A percentile compares a stretch with the other conserved stretches of the same genome.
Evolutionary conservation across 2,888 invertebrate species (phyloP).

Genomic region (Pristionchus entomophagus): DNA sequence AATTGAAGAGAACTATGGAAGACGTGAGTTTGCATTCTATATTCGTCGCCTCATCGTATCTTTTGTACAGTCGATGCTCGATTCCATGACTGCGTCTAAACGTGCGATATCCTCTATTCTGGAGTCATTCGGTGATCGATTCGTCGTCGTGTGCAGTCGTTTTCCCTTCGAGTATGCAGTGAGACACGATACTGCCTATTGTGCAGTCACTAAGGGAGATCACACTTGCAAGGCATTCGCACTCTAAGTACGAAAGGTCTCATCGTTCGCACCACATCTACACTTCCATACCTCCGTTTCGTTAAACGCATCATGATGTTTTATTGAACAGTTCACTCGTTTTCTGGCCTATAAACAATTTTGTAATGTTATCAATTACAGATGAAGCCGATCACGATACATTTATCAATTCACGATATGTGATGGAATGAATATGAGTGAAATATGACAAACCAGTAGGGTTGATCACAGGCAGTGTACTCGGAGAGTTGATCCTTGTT

Average conservation of each 20-base stretch:
- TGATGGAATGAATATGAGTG: not conserved
- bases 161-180: constrained; percentile 43
- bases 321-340: no score
- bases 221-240: constrained; percentile 46
- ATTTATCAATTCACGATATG: no score
- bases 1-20: constrained; percentile 27
- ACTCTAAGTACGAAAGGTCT: no score
- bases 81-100: constrained; percentile 24
- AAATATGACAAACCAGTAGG: constrained; percentile 30
- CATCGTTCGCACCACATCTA: no score
- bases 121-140: constrained; percentile 45
- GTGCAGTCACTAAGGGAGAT: constrained; percentile 12
- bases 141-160: constrained; percentile 39
- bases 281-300: no score
- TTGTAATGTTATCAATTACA: no score
- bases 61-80: constrained; percentile 22
- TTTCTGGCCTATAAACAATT: no score
- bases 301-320: no score
- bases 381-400: no score
- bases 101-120: constrained; percentile 1
- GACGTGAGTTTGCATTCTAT: not conserved
- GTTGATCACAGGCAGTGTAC: constrained; percentile 73
- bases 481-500: constrained; percentile 78
- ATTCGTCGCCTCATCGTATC: not conserved
- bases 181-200: constrained; percentile 41